These are phyloP conservation scores for Chrysogorgia sp. DNA, from an alignment of 92 coral and sea anemone species.

Conservation along the genomic window DNA sequence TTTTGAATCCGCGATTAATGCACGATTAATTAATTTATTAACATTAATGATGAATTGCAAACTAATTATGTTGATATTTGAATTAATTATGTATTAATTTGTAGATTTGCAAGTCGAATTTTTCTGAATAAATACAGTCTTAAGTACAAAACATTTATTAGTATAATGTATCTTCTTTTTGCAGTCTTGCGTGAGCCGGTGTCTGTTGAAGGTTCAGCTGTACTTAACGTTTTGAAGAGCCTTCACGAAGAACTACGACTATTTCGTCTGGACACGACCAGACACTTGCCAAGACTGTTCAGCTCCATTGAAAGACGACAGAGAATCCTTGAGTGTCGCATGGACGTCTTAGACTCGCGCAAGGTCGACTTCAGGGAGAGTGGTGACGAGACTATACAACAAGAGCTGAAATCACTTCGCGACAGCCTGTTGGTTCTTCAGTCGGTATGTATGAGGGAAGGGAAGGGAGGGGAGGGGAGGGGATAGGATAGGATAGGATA, in stretches of 20 bases:
- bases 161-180: background rate
- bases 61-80: too few species aligned
- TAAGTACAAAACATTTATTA: too few species aligned
- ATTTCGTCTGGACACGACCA: conserved; percentile 1
- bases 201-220: background rate
- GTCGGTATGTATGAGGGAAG: conserved; percentile 4
- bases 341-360: conserved; percentile 14
- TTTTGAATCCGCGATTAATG: too few species aligned
- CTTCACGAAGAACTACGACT: conserved; percentile 16
- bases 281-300: conserved; percentile 2
- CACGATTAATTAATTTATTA: too few species aligned
- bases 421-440: background rate
- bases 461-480: background rate
- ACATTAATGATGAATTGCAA: too few species aligned
- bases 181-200: background rate
- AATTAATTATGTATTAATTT: too few species aligned
- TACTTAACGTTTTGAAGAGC: background rate
- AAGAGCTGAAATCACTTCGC: background rate
- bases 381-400: conserved; percentile 9
- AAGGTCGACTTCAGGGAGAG: background rate
- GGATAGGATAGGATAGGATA: too few species aligned
- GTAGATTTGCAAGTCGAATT: too few species aligned
- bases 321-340: conserved; percentile 7
- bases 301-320: conserved; percentile 28
- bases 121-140: too few species aligned